Conservation (phyloP, 2,797 vertebrate genomes). For the Orestias chungarensis region DNA sequence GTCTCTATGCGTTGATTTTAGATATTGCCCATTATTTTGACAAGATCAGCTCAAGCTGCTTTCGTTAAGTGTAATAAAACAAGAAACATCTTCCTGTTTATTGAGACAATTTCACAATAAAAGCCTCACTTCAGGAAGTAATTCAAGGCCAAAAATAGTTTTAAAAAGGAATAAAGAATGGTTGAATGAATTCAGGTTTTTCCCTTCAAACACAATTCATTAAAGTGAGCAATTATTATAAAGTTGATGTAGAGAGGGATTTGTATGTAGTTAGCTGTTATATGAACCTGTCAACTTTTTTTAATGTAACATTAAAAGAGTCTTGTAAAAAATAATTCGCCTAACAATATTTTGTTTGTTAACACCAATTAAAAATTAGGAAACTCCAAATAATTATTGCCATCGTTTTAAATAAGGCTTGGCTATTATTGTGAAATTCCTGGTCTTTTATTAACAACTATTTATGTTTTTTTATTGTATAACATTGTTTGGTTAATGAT, state of each 20-base stretch:
- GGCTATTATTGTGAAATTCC: conserved; percentile 5
- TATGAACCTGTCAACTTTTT: no score
- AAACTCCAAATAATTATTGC: not conserved
- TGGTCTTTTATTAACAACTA: not conserved
- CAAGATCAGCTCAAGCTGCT: not conserved
- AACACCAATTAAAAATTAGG: not conserved
- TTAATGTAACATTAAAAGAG: no score
- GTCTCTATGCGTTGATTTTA: not conserved
- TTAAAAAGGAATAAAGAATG: no score
- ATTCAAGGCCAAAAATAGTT: no score
- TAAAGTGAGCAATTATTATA: not conserved
- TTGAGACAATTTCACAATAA: conserved; percentile 64
- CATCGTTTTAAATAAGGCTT: not conserved
- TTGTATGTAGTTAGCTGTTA: no score
- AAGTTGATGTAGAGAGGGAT: no score
- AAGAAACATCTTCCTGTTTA: conserved; percentile 20
- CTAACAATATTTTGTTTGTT: not conserved
- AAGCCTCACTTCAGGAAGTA: not conserved
- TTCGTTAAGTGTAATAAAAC: not conserved
- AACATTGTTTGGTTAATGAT: not conserved
- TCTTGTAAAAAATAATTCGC: not conserved
- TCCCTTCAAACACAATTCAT: not conserved
- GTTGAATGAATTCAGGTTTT: no score
- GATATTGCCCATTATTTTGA: not conserved
- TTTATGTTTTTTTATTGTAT: not conserved